A percentile compares a stretch with the other conserved stretches of the same genome.
These are phyloP conservation scores for Ectemnius lituratus DNA, from an alignment of 2,888 invertebrate species.

Conservation along the genomic window DNA sequence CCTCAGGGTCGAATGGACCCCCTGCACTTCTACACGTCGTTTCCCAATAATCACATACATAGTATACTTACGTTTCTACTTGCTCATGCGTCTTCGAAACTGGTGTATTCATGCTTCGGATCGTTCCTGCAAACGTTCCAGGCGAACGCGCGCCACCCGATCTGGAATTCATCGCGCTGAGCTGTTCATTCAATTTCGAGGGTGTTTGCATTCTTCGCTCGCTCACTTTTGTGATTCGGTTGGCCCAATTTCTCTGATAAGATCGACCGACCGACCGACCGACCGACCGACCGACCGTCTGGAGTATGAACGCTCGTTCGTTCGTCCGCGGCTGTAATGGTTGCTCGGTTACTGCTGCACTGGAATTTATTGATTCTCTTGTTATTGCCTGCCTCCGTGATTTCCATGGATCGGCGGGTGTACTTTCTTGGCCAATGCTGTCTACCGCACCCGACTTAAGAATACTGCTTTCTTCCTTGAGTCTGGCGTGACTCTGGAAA, in stretches of 20 bases:
- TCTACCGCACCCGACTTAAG: background rate
- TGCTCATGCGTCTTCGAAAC: background rate
- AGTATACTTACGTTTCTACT: background rate
- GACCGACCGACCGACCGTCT: background rate
- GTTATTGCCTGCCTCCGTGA: constrained; percentile 3
- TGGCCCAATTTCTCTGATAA: constrained; percentile 5
- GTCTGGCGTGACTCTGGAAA: constrained; percentile 1
- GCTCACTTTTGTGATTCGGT: background rate
- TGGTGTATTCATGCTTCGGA: background rate
- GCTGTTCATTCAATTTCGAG: background rate
- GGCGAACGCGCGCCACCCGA: background rate
- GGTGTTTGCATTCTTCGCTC: constrained; percentile 4
- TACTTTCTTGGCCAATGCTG: too few species aligned
- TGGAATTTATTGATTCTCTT: constrained; percentile 2
- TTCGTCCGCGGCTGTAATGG: background rate
- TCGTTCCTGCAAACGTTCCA: background rate
- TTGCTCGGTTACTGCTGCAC: background rate
- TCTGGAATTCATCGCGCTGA: background rate
- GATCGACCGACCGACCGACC: background rate
- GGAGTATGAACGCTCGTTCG: background rate
- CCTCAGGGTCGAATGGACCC: constrained; percentile 43
- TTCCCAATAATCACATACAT: constrained; percentile 7
- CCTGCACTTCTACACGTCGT: constrained; percentile 39
- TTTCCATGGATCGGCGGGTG: background rate
- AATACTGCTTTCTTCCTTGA: background rate